phyloP scores from a whole-genome alignment of 2,797 vertebrate genomes.

The Menidia menidia region DNA sequence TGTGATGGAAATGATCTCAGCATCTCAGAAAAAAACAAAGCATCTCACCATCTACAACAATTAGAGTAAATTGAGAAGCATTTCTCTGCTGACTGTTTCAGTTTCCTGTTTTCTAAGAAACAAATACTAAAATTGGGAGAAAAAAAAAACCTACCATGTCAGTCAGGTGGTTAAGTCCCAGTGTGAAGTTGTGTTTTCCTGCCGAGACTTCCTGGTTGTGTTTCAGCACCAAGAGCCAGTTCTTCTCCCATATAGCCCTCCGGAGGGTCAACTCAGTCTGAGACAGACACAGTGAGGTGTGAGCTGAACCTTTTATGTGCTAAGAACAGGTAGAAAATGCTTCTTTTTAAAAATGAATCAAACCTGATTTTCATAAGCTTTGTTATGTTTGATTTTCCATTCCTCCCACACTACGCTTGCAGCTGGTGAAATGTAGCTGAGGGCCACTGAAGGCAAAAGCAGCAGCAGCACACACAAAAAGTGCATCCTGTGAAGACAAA shows the following conservation, averaged over 20 bases:
- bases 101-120: background rate
- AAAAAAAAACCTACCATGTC: constrained; percentile 77
- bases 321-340: background rate
- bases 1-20: background rate
- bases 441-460: constrained; percentile 16
- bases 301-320: background rate
- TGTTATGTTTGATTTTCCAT: constrained; percentile 64
- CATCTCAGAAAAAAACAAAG: no score
- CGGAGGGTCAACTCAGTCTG: constrained; percentile 70
- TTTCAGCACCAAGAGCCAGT: constrained; percentile 58
- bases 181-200: constrained; percentile 74
- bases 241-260: constrained; percentile 80
- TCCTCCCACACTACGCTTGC: constrained; percentile 61
- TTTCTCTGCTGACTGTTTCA: background rate
- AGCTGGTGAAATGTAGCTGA: background rate
- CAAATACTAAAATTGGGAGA: background rate
- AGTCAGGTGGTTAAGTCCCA: constrained; percentile 81
- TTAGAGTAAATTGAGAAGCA: no score
- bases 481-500: constrained; percentile 54
- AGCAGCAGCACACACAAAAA: constrained; percentile 8
- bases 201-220: constrained; percentile 76
- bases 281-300: constrained; percentile 2
- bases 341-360: background rate
- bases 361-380: constrained; percentile 68
- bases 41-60: no score